Percentiles rank a stretch among this genome's conserved stretches.
These are phyloP conservation scores for Sylvilagus bachmani DNA, from an alignment of 2,113 vertebrate species.

Conservation along the genomic window DNA sequence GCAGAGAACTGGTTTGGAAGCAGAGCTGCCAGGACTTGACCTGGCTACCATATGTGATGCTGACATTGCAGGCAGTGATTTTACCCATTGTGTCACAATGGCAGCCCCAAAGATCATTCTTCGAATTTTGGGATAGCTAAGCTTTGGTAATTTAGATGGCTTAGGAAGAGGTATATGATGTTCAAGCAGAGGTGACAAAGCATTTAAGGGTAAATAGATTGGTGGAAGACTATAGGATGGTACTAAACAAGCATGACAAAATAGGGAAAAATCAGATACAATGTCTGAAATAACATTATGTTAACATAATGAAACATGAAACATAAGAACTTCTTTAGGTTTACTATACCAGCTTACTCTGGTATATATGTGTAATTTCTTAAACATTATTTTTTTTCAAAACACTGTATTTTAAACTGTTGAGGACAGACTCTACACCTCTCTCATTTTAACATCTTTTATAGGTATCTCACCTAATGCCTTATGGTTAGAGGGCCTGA, in stretches of 20 bases:
- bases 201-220: neutral
- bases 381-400: neutral
- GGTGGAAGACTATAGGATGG: neutral
- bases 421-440: neutral
- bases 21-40: no score
- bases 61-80: no score
- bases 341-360: neutral
- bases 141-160: neutral
- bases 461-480: neutral
- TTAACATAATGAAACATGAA: neutral
- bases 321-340: neutral
- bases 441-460: neutral
- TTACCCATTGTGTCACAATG: no score
- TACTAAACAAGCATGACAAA: neutral
- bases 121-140: neutral
- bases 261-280: neutral
- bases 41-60: no score
- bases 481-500: neutral
- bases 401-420: neutral
- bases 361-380: neutral
- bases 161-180: neutral
- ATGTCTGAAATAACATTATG: neutral
- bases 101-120: neutral
- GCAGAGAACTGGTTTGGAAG: no score
- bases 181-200: neutral